A percentile compares a stretch with the other conserved stretches of the same genome.
These are phyloP conservation scores for Bubalus kerabau DNA, from an alignment of 2,113 vertebrate genomes.

Conservation along the genomic window DNA sequence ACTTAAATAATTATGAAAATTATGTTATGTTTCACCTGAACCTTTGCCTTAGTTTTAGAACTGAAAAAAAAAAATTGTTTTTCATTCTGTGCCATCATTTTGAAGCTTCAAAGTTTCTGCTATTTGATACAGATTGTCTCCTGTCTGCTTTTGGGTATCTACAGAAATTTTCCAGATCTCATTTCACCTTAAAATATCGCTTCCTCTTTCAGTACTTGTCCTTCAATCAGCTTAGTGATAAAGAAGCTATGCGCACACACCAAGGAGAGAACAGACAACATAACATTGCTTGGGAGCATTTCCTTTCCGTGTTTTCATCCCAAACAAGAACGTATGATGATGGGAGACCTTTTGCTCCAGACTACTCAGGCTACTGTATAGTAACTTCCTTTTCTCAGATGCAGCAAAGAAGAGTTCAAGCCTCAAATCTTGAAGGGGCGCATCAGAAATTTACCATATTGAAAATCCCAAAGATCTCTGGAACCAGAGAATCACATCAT, in stretches of 20 bases:
- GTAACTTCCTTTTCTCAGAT: conserved; percentile 71
- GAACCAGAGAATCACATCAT: conserved; percentile 30
- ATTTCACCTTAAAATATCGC: conserved; percentile 1
- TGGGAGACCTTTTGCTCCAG: conserved; percentile 72
- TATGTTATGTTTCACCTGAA: neutral
- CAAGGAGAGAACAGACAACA: conserved; percentile 53
- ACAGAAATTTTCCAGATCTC: conserved; percentile 39
- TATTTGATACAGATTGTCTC: neutral
- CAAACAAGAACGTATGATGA: conserved; percentile 57
- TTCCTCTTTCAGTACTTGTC: conserved; percentile 50
- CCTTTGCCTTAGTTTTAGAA: neutral
- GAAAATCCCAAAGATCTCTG: conserved; percentile 47
- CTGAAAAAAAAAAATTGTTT: neutral
- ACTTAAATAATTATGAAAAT: conserved; percentile 37
- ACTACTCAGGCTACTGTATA: conserved; percentile 59
- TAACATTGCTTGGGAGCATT: conserved; percentile 59
- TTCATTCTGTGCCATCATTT: neutral
- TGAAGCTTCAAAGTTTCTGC: neutral
- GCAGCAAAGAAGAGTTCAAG: conserved; percentile 57
- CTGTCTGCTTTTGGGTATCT: neutral
- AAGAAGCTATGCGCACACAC: neutral
- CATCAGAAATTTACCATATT: conserved; percentile 53
- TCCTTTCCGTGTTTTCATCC: conserved; percentile 54
- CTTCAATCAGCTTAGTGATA: conserved; percentile 39
- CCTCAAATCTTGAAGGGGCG: conserved; percentile 53